Percentiles rank a stretch among this genome's conserved stretches.
phyloP scores from a whole-genome alignment of 2,888 invertebrate species.

The Caenorhabditis sp. region DNA sequence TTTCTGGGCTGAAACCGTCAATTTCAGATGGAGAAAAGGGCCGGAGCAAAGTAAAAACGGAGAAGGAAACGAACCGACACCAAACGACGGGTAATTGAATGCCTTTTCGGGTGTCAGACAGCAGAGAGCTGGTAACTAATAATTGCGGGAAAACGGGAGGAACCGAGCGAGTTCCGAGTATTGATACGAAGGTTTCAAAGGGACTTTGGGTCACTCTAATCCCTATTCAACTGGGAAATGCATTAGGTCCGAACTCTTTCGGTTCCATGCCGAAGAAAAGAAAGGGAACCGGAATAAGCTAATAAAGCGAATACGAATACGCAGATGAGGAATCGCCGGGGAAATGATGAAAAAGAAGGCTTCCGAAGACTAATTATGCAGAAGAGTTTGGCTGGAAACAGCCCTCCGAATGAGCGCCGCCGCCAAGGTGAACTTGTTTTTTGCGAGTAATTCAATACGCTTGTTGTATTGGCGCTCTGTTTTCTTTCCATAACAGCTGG shows the following conservation, averaged over 20 bases:
- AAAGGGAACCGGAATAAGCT: too few relatives aligned
- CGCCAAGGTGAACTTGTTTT: conserved; percentile 48
- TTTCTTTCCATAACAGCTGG: conserved; percentile 38
- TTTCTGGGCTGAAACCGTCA: conserved; percentile 1
- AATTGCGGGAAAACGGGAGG: conserved; percentile 6
- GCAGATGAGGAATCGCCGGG: too few relatives aligned
- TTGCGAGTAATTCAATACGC: conserved; percentile 36
- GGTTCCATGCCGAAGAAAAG: too few relatives aligned
- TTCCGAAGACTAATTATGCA: not conserved
- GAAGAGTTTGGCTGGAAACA: not conserved
- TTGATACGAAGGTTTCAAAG: too few relatives aligned
- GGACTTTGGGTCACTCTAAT: too few relatives aligned
- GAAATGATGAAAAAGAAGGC: too few relatives aligned
- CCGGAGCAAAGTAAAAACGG: conserved; percentile 16
- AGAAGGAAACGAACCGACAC: not conserved
- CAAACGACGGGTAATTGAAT: conserved; percentile 10
- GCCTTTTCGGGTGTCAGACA: conserved; percentile 18
- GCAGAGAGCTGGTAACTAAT: conserved; percentile 5
- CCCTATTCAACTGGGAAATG: too few relatives aligned
- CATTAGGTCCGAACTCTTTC: too few relatives aligned
- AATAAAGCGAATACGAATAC: too few relatives aligned
- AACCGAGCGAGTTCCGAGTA: too few relatives aligned
- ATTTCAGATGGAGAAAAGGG: too few relatives aligned
- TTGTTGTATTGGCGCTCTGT: conserved; percentile 10
- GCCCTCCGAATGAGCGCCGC: too few relatives aligned